A percentile compares a stretch with the other conserved stretches of the same genome.
Evolutionary conservation across 2,888 invertebrate species (phyloP).

Genomic region (Campoplex capitator): DNA sequence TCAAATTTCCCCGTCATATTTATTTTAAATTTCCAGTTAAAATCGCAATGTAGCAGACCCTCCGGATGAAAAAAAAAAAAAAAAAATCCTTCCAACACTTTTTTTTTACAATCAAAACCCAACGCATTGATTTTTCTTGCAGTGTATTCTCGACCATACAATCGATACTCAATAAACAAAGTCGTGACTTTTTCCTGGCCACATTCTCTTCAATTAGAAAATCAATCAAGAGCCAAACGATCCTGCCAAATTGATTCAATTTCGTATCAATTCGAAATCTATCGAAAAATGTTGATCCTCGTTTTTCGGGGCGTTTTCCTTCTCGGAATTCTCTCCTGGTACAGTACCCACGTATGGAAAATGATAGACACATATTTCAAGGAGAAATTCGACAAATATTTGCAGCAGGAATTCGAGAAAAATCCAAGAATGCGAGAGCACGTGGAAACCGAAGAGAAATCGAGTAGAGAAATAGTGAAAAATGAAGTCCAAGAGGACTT

Average conservation of each 20-base stretch:
- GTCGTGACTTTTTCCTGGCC: not conserved
- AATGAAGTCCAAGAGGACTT: not conserved
- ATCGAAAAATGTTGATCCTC: conserved; percentile 87
- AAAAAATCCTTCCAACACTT: not conserved
- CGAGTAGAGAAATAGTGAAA: conserved; percentile 64
- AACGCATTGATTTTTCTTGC: not conserved
- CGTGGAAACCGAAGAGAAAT: conserved; percentile 64
- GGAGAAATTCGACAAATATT: conserved; percentile 88
- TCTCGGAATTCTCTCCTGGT: conserved; percentile 90
- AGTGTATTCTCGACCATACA: not conserved
- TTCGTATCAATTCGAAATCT: conserved; percentile 3
- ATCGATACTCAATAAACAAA: not conserved
- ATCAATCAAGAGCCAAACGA: not conserved
- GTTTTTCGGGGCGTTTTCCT: conserved; percentile 89
- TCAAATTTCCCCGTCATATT: conserved; percentile 12
- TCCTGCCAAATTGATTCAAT: not conserved
- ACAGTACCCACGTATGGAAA: conserved; percentile 89
- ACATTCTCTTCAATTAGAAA: not conserved
- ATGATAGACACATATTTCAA: conserved; percentile 91
- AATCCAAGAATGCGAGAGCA: conserved; percentile 81
- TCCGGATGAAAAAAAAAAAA: not conserved
- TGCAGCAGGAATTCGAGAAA: conserved; percentile 85
- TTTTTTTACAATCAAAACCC: not conserved
- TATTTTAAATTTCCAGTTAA: not conserved
- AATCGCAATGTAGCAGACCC: conserved; percentile 17